phyloP scores from a whole-genome alignment of 1,140 invertebrate genomes.

The Paralvinella palmiformis region DNA sequence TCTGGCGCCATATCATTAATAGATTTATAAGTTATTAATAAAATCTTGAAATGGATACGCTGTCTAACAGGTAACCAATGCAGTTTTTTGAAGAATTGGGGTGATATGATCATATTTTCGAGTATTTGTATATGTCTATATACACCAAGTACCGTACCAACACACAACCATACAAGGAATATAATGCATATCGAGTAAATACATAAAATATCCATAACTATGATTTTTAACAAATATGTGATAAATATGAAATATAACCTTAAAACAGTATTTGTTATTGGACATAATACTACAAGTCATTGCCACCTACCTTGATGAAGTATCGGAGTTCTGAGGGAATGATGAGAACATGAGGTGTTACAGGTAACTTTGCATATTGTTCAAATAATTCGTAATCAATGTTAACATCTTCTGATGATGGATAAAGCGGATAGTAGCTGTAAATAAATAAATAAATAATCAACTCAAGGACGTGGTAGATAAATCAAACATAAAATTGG shows the following conservation, averaged over 20 bases:
- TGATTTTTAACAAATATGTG: neutral
- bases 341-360: constrained; percentile 73
- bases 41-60: too few relatives aligned
- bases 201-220: neutral
- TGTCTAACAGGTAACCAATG: too few relatives aligned
- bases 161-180: neutral
- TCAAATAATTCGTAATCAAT: constrained; percentile 66
- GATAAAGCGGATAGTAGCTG: constrained; percentile 72
- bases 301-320: constrained; percentile 65
- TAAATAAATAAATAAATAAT: neutral
- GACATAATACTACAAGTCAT: neutral
- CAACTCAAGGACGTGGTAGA: too few relatives aligned
- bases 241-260: neutral
- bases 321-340: constrained; percentile 75
- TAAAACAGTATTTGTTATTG: neutral
- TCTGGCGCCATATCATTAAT: too few relatives aligned
- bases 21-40: too few relatives aligned
- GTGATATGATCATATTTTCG: too few relatives aligned
- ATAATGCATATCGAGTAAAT: neutral
- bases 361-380: constrained; percentile 41
- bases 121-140: neutral
- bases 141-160: neutral
- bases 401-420: constrained; percentile 61
- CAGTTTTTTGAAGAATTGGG: too few relatives aligned
- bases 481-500: too few relatives aligned